Evolutionary conservation across 2,888 invertebrate species (phyloP).

Genomic region (Podotricha telesiphe): DNA sequence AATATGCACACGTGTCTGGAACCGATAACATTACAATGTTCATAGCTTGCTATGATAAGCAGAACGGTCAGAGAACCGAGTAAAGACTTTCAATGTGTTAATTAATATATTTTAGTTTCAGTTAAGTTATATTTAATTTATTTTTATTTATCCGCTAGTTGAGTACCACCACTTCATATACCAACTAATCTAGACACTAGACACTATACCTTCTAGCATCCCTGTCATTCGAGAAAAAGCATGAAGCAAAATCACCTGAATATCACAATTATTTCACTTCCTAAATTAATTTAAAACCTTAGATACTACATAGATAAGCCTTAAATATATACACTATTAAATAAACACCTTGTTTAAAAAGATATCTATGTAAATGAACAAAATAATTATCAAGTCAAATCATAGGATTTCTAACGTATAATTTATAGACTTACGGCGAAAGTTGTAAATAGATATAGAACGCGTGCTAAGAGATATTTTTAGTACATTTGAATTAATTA

Average conservation of each 20-base stretch:
- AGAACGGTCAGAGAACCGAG: too few relatives aligned
- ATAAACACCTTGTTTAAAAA: conserved; percentile 28
- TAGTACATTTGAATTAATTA: background rate
- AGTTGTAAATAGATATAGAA: background rate
- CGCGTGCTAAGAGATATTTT: conserved; percentile 2
- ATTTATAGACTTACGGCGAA: conserved; percentile 34
- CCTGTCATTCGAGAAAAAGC: too few relatives aligned
- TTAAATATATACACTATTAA: conserved; percentile 3
- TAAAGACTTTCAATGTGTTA: too few relatives aligned
- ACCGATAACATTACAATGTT: too few relatives aligned
- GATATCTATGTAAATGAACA: conserved; percentile 38
- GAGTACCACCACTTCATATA: too few relatives aligned
- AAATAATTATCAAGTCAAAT: conserved; percentile 41
- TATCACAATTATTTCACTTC: background rate
- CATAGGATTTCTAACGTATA: conserved; percentile 29
- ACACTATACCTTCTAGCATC: too few relatives aligned
- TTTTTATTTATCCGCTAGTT: too few relatives aligned
- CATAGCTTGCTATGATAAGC: too few relatives aligned
- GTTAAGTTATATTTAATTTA: too few relatives aligned
- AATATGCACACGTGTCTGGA: too few relatives aligned
- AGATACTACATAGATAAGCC: conserved; percentile 2
- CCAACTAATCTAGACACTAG: too few relatives aligned
- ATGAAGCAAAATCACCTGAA: background rate
- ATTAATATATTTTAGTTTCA: too few relatives aligned
- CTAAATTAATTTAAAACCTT: background rate